Evolutionary conservation across 2,888 invertebrate species (phyloP), one percentile per base, ranked within the genome.

Genomic region (Pachymerium ferrugineum): DNA sequence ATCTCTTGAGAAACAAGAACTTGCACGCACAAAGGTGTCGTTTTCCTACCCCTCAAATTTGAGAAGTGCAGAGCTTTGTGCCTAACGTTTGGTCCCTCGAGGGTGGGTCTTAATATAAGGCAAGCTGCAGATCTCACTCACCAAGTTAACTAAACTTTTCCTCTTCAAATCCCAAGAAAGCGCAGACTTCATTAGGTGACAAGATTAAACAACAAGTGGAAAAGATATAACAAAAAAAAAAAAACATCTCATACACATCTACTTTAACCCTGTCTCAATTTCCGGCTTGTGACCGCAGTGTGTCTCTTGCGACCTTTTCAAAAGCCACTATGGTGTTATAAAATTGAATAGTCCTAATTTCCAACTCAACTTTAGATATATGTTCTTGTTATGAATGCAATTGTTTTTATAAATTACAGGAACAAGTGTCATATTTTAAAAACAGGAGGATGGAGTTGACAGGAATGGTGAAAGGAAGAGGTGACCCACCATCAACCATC

Each of bases 141-240:
- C 12, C 22, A 54, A 54, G 25, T 8, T 3, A 22, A 22, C 54
- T 10, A 12, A 54, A 54, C 54, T 54, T 54, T 25, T 12, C 22
- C 54, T n/a, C 54, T 54, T 54, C 54, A 54, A 54, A 25, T 54
- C 54, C 54, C 54, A 54, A 54, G 54, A 54, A 54, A 54, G 25
- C n/a, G n/a, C 12, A 54, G 54, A 54, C 28, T 54, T 54, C 54
- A 54, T 54, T 54, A 54, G 22, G 54, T 54, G 54, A 54, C 54
- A 54, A 54, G 54, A 54, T 54, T 54, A 54, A 54, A 54, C 54
- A 54, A 54, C 54, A 25, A 54, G 54, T 54, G 54, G 25, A 54
- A 54, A 1, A 54, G 22, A 3, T 8, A 47, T 22, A 25, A 22
- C 54, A 22, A 54, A 19, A 54, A 6, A 54, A 54, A 5, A 38